Evolutionary conservation across 1,140 invertebrate species (phyloP), one percentile per base, ranked within the genome.

Genomic region (Aricia agestis): DNA sequence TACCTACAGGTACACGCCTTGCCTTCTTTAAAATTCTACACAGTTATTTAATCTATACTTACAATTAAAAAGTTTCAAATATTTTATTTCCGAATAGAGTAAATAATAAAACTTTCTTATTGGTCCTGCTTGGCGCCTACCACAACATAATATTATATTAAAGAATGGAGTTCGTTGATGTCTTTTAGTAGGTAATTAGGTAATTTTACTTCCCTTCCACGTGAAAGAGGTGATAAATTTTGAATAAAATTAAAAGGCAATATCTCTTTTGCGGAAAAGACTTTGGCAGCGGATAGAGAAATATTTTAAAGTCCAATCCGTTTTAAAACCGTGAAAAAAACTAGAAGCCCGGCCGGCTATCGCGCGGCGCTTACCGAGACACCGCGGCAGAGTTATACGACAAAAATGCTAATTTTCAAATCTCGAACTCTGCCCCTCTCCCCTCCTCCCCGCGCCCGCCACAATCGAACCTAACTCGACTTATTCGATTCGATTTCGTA

Each of bases 361-460:
- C 88, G 80, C 80, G 78, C 78, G 84, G 78, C 78, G 84, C 83
- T 84, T 80, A 84, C 83, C 79, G 85, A 85, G 86, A 88, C 86
- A 90, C 84, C 84, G 77, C 81, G 68, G 73, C 82, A 89, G 86
- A 91, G 87, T 91, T 91, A 91, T 91, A 85, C 85, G 87, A 85
- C 87, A 91, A 91, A 91, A 89, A 91, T 91, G 89, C 87, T 87
- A 91, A 91, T 91, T 89, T 83, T 85, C 85, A 88, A 87, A 91
- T 91, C 85, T 90, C 86, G 78, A 82, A 78, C 83, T 81, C 72
- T 74, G 77, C 78, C 36, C 70, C 69, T 76, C 83, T 81, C 72
- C 75, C 77, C 78, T 25, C 71, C 69, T 76, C 79, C 72, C 78
- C 84, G 78, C 81, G 78, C 78, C 72, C 69, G 77, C 79, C 72